phyloP scores from a whole-genome alignment of 2,888 invertebrate genomes.

The Strigamia crassipes region DNA sequence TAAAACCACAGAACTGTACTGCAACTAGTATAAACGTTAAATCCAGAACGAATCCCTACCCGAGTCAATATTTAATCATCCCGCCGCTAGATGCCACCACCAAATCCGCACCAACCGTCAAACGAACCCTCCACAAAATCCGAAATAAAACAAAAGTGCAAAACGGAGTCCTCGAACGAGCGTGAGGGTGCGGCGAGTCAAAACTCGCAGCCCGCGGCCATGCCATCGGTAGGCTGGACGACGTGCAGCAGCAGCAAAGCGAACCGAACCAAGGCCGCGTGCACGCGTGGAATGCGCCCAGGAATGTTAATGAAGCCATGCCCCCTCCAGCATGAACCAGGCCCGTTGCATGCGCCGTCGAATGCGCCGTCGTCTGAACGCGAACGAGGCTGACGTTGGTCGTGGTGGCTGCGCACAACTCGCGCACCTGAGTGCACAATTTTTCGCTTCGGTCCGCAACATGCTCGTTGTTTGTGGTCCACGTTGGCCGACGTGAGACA shows the following conservation, averaged over 20 bases:
- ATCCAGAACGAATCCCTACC: no score
- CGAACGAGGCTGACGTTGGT: background rate
- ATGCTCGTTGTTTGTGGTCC: background rate
- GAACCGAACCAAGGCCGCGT: conserved; percentile 33
- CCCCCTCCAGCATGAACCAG: no score
- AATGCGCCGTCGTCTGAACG: background rate
- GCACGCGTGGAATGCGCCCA: conserved; percentile 47
- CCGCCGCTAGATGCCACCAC: background rate
- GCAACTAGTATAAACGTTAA: no score
- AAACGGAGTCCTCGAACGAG: background rate
- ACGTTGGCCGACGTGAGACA: conserved; percentile 1
- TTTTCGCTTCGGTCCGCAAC: background rate
- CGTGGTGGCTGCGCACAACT: background rate
- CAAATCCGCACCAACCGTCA: background rate
- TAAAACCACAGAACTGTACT: no score
- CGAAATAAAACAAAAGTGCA: background rate
- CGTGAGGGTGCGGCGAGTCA: no score
- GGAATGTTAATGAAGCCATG: conserved; percentile 48
- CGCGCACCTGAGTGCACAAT: background rate
- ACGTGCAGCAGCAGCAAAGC: background rate
- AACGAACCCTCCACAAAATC: background rate
- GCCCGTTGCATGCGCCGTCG: conserved; percentile 5
- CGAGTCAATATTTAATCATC: no score
- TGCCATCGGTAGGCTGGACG: background rate
- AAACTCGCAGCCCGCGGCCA: background rate